Evolutionary conservation across 2,888 invertebrate species (phyloP), one percentile per base, ranked within the genome.

Genomic region (Archaeoteleia sp.): DNA sequence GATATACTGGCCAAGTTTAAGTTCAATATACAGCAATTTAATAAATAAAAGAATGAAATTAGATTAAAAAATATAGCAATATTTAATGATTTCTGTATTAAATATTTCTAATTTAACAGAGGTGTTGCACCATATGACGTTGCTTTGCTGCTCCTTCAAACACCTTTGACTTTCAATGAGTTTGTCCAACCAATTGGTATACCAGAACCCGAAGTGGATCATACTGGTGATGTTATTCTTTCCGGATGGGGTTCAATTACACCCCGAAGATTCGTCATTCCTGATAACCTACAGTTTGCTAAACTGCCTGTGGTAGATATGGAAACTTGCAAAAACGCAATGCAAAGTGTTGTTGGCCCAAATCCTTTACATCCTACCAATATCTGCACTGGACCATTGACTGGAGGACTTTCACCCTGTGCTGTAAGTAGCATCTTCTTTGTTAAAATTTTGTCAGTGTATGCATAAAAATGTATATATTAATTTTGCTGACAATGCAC

Each of bases 191-290:
- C 86, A 0, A 82, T 87, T 29, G 58, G 55, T 12, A 69, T 88
- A 12, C 87, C 88, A 1, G 27, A 48, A 7, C 35, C 73, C 7
- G 80, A 71, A 15, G 35, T 46, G 2, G 54, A 66, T 0, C 80
- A 82, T 8, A 27, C 55, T 0, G 87, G 86, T 54, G 42, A 67
- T 4, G 82, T 80, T 0, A 72, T 79, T 1, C 80, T 88, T 4
- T 81, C 85, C 7, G 88, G 88, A 54, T 88, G 88, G 88, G 88
- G 88, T 32, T 86, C 86, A 13, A 78, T 76, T 4, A 77, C 79
- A n/a, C 63, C 54, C 0, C 48, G 62, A 1, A 37, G 17, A n/a
- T 42, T 29, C 23, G 55, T 70, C 61, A 71, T 77, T 69, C 82
- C 84, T 0, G 23, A 62, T 12, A 70, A 54, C 3, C 73, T 85